phyloP scores from a whole-genome alignment of 2,113 vertebrate species.

The Sinosuthora webbiana region DNA sequence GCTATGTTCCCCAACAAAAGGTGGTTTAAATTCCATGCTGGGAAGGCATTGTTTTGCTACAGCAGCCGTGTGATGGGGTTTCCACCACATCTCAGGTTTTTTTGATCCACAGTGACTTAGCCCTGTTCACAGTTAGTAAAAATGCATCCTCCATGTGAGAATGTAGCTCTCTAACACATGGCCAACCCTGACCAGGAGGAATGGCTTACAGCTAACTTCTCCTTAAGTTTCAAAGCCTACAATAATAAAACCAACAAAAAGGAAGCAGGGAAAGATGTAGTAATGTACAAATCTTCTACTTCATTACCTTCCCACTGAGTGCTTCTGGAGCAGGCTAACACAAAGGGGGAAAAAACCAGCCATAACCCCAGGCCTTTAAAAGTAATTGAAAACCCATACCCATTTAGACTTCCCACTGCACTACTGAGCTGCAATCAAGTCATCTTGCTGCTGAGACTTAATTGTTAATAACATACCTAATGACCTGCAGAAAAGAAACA shows the following conservation, averaged over 20 bases:
- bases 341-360: not conserved
- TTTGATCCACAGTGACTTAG: not conserved
- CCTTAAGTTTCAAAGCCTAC: constrained; percentile 17
- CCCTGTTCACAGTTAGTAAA: constrained; percentile 26
- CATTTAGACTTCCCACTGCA: not conserved
- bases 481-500: not conserved
- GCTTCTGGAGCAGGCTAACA: not conserved
- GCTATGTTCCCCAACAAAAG: not conserved
- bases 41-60: not conserved
- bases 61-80: not conserved
- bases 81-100: not conserved
- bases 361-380: constrained; percentile 7
- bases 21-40: not conserved
- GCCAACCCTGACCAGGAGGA: not conserved
- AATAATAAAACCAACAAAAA: not conserved
- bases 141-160: constrained; percentile 3
- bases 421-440: constrained; percentile 4
- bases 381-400: constrained; percentile 17
- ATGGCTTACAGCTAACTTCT: not conserved
- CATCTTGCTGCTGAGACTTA: not conserved
- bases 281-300: constrained; percentile 10
- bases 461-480: constrained; percentile 44
- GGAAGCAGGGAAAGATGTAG: not conserved
- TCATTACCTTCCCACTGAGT: constrained; percentile 24
- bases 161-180: not conserved